phyloP scores from a whole-genome alignment of 2,797 vertebrate genomes.

The Eulemur coronatus region DNA sequence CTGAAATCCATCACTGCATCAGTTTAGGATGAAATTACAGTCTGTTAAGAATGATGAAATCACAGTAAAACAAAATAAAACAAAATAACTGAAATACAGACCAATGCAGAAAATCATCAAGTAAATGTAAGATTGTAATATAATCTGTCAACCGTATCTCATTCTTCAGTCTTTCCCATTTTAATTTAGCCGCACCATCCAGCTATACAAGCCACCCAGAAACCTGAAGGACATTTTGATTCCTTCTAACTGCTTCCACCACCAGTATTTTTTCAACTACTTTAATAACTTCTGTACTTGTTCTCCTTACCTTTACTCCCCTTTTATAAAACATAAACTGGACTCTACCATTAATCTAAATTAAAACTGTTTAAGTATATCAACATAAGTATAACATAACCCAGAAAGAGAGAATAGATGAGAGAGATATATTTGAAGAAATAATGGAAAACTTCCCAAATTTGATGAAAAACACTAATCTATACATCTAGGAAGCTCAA shows the following conservation, averaged over 20 bases:
- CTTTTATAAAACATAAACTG: neutral
- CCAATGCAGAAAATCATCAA: neutral
- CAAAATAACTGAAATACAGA: constrained; percentile 13
- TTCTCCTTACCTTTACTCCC: neutral
- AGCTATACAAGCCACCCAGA: neutral
- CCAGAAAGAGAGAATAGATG: neutral
- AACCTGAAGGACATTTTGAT: neutral
- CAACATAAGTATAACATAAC: neutral
- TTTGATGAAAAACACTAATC: neutral
- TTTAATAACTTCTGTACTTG: neutral
- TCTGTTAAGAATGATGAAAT: constrained; percentile 15
- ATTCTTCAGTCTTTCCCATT: neutral
- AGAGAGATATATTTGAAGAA: neutral
- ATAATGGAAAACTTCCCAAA: neutral
- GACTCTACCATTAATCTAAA: neutral
- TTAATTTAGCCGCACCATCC: neutral
- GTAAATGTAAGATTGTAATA: neutral
- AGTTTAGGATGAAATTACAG: neutral
- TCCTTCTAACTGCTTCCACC: neutral
- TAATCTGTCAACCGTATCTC: neutral
- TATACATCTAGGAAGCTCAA: neutral
- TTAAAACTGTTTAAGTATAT: neutral
- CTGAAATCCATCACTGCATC: neutral
- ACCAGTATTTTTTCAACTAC: neutral
- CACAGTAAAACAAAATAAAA: neutral